Percentiles rank a stretch among this genome's conserved stretches.
Conservation (phyloP, 2,888 invertebrate species). For the Lithophane socia region DNA sequence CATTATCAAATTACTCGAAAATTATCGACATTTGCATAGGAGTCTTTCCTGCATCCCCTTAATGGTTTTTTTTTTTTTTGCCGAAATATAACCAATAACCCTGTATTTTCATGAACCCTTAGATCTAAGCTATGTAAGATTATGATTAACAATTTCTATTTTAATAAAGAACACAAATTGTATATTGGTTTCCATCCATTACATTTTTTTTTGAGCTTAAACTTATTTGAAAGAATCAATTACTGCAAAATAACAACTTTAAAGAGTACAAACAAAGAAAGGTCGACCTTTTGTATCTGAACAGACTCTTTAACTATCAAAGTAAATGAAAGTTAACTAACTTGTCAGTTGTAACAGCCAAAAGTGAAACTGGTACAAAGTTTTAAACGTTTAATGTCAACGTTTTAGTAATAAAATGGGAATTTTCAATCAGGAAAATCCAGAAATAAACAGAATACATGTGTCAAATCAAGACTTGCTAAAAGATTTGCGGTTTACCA, state of each 20-base stretch:
- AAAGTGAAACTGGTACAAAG: constrained; percentile 28
- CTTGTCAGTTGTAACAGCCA: constrained; percentile 29
- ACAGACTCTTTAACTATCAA: constrained; percentile 43
- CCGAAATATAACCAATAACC: too few relatives aligned
- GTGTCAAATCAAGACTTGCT: constrained; percentile 8
- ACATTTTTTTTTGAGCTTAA: neutral
- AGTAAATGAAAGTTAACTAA: constrained; percentile 40
- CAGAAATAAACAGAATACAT: constrained; percentile 3
- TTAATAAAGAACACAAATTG: neutral
- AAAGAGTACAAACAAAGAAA: constrained; percentile 19
- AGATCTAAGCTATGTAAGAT: too few relatives aligned
- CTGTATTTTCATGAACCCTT: neutral
- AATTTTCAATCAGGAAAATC: neutral
- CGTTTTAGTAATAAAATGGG: constrained; percentile 3
- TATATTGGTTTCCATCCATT: neutral
- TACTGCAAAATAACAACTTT: constrained; percentile 16
- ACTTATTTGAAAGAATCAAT: constrained; percentile 12
- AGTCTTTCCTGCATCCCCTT: too few relatives aligned
- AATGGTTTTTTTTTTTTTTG: too few relatives aligned
- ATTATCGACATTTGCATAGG: too few relatives aligned
- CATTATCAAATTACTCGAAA: too few relatives aligned
- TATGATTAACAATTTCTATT: neutral
- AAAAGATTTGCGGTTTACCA: constrained; percentile 6
- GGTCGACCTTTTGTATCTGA: constrained; percentile 31
- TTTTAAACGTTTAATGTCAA: constrained; percentile 30